These are phyloP conservation scores for Goniozus legneri DNA, from an alignment of 1,140 invertebrate genomes.

Conservation along the genomic window DNA sequence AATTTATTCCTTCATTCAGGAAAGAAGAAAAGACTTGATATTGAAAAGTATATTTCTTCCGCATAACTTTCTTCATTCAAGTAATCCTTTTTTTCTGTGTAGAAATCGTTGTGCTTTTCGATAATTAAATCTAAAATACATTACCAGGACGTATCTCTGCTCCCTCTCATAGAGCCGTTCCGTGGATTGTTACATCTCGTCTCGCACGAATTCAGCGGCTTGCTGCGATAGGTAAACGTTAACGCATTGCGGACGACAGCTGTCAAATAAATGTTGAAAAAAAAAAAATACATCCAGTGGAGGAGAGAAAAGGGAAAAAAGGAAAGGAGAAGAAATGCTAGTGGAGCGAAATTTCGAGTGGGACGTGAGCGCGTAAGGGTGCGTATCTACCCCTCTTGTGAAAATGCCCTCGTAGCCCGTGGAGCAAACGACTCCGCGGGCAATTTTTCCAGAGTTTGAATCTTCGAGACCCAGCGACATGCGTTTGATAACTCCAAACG, in stretches of 20 bases:
- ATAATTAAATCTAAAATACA: too few relatives aligned
- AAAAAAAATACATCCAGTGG: too few relatives aligned
- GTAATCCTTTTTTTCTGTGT: too few relatives aligned
- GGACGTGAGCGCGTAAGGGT: conserved; percentile 32
- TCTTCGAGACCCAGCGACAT: conserved; percentile 22
- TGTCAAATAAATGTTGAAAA: conserved; percentile 54
- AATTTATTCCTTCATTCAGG: too few relatives aligned
- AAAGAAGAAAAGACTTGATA: too few relatives aligned
- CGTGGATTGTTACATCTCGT: conserved; percentile 5
- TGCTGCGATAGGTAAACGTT: conserved; percentile 26
- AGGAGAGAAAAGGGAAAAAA: too few relatives aligned
- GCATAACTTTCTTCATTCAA: too few relatives aligned
- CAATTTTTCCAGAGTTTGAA: conserved; percentile 41
- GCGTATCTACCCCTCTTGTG: conserved; percentile 30
- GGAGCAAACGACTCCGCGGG: conserved; percentile 26
- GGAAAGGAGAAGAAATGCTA: too few relatives aligned
- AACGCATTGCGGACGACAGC: conserved; percentile 49
- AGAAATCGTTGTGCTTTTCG: too few relatives aligned
- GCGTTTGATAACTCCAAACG: conserved; percentile 44
- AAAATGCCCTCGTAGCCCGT: conserved; percentile 34
- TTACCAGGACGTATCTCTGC: too few relatives aligned
- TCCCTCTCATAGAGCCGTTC: not conserved
- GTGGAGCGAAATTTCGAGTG: conserved; percentile 53
- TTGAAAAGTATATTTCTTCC: too few relatives aligned
- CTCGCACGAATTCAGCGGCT: conserved; percentile 10